Conservation (phyloP, 2,113 vertebrate species). For the Thalassarche chlororhynchos region DNA sequence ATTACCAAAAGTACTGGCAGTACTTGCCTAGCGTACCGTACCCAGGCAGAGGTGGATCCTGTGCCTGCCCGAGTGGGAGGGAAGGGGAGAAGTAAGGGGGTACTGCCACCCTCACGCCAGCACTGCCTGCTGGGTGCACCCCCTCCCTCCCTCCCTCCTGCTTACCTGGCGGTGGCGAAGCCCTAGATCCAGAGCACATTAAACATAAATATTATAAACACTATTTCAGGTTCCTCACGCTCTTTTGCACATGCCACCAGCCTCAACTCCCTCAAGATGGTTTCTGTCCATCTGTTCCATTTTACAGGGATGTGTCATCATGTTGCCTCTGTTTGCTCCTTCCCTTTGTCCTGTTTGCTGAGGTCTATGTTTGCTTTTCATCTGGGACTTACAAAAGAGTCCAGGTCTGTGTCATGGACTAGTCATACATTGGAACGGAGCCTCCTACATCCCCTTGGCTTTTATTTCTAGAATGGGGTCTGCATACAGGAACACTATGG, state of each 20-base stretch:
- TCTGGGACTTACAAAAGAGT: background rate
- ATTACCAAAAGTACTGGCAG: background rate
- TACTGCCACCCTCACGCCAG: background rate
- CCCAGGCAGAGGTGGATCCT: background rate
- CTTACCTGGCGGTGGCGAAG: background rate
- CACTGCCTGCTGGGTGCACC: background rate
- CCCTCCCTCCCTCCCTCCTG: no score
- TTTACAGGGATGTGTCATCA: accelerated
- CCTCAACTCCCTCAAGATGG: background rate
- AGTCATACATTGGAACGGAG: background rate
- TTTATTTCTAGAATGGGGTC: background rate
- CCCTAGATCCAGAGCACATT: background rate
- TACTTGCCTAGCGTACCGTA: accelerated
- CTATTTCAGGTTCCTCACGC: background rate
- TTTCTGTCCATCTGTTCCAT: background rate
- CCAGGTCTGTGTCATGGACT: background rate
- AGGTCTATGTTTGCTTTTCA: background rate
- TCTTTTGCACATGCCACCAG: background rate
- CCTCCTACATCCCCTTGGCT: background rate
- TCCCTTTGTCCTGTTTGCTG: background rate
- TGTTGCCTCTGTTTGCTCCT: background rate
- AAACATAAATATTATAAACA: background rate
- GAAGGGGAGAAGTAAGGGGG: background rate
- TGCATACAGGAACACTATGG: background rate
- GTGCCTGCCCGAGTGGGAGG: background rate